Evolutionary conservation across 2,113 vertebrate genomes (phyloP).

Genomic region (Apus apus): DNA sequence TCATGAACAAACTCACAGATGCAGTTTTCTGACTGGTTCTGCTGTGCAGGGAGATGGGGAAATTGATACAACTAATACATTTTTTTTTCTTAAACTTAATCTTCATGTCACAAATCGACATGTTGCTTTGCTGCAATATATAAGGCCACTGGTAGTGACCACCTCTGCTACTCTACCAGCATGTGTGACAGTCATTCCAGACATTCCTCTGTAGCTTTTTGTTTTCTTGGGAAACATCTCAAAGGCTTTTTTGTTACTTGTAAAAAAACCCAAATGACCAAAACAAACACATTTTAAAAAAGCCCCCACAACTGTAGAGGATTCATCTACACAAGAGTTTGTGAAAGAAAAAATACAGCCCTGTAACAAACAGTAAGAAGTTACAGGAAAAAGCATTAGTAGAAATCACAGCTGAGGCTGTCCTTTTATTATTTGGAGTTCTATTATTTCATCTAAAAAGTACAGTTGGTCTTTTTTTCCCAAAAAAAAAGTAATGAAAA

Average conservation of each 20-base stretch:
- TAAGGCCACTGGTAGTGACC: neutral
- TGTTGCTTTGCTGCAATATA: neutral
- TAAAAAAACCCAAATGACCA: neutral
- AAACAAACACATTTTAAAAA: neutral
- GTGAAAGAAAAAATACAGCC: constrained; percentile 16
- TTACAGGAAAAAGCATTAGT: neutral
- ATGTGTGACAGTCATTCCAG: constrained; percentile 42
- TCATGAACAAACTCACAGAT: neutral
- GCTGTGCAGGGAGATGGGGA: neutral
- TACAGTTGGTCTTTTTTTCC: neutral
- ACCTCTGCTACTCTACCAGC: neutral
- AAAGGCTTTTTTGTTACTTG: neutral
- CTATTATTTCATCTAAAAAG: neutral
- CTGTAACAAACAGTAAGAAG: neutral
- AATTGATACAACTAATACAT: neutral
- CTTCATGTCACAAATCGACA: neutral
- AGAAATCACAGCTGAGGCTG: neutral
- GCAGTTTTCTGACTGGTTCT: neutral
- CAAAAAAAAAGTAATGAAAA: neutral
- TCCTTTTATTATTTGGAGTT: neutral
- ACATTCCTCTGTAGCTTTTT: constrained; percentile 28
- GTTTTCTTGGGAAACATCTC: neutral
- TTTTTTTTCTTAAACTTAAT: neutral
- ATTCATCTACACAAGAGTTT: neutral
- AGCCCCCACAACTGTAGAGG: neutral